phyloP scores from a whole-genome alignment of 2,888 invertebrate genomes.

The Zaprionus bogoriensis region DNA sequence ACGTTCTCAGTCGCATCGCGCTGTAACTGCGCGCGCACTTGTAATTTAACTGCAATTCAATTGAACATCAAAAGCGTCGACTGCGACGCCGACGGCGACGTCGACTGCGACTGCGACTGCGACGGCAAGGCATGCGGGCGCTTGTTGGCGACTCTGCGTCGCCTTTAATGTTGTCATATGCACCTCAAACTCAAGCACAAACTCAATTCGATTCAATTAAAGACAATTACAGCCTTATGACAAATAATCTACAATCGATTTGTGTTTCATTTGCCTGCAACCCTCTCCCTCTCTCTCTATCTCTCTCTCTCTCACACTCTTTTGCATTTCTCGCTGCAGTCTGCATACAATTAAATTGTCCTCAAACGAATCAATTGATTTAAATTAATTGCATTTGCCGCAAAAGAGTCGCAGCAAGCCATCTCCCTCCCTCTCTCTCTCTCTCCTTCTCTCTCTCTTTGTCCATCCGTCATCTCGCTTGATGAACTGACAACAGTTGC shows the following conservation, averaged over 20 bases:
- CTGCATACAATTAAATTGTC: constrained; percentile 83
- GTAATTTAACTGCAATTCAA: constrained; percentile 81
- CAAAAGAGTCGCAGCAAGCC: constrained; percentile 45
- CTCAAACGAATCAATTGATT: constrained; percentile 83
- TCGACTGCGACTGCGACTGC: neutral
- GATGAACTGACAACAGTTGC: constrained; percentile 57
- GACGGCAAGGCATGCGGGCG: constrained; percentile 47
- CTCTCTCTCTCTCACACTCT: neutral
- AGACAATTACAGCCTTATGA: constrained; percentile 81
- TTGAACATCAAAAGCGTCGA: constrained; percentile 40
- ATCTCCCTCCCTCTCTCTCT: neutral
- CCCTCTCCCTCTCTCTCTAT: neutral
- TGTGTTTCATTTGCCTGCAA: constrained; percentile 27
- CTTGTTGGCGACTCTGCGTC: constrained; percentile 52
- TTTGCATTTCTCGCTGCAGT: constrained; percentile 53
- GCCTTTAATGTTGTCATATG: constrained; percentile 82
- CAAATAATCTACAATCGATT: constrained; percentile 77
- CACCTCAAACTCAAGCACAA: constrained; percentile 82
- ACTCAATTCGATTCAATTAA: constrained; percentile 83
- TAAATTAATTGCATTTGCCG: constrained; percentile 83
- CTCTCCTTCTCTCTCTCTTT: neutral
- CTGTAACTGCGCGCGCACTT: constrained; percentile 59
- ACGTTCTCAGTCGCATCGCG: constrained; percentile 54
- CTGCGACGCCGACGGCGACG: neutral
- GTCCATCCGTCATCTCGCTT: constrained; percentile 12